Percentiles rank a stretch among this genome's conserved stretches.
These are phyloP conservation scores for Bembecia ichneumoniformis DNA, from an alignment of 2,888 invertebrate species.

Conservation along the genomic window DNA sequence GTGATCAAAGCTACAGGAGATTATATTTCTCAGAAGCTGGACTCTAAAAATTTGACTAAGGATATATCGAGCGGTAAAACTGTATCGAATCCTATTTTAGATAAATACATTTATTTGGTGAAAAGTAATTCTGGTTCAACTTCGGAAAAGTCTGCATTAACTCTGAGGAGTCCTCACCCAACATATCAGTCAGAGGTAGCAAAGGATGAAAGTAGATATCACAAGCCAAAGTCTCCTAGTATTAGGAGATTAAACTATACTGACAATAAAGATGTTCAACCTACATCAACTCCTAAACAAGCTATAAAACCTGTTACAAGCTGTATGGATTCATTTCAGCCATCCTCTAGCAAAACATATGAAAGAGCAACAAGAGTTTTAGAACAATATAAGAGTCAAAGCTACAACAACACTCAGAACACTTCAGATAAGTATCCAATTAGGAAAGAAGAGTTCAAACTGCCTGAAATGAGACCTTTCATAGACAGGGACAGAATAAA, in stretches of 20 bases:
- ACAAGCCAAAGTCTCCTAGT: conserved; percentile 36
- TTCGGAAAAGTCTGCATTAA: conserved; percentile 10
- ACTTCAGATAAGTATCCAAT: conserved; percentile 31
- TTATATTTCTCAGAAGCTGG: conserved; percentile 49
- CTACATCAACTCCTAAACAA: conserved; percentile 58
- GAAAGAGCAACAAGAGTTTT: conserved; percentile 55
- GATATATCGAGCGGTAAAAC: conserved; percentile 49
- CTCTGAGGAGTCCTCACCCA: background rate
- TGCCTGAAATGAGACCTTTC: conserved; percentile 58
- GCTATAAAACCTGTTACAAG: conserved; percentile 18
- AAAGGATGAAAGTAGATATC: conserved; percentile 8
- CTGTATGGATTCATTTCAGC: conserved; percentile 40
- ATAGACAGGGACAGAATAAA: conserved; percentile 25
- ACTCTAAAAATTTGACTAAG: conserved; percentile 26
- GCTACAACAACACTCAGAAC: conserved; percentile 28
- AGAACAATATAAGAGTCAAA: conserved; percentile 56
- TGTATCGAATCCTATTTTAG: conserved; percentile 42
- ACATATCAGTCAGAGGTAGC: background rate
- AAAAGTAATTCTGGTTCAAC: conserved; percentile 31
- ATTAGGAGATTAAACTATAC: conserved; percentile 46
- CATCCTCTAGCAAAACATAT: conserved; percentile 58
- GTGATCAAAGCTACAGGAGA: conserved; percentile 57
- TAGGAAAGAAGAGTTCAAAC: conserved; percentile 49
- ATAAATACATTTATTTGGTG: conserved; percentile 63
- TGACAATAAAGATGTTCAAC: conserved; percentile 50